phyloP scores from a whole-genome alignment of 2,113 vertebrate species.

The Chionis minor region DNA sequence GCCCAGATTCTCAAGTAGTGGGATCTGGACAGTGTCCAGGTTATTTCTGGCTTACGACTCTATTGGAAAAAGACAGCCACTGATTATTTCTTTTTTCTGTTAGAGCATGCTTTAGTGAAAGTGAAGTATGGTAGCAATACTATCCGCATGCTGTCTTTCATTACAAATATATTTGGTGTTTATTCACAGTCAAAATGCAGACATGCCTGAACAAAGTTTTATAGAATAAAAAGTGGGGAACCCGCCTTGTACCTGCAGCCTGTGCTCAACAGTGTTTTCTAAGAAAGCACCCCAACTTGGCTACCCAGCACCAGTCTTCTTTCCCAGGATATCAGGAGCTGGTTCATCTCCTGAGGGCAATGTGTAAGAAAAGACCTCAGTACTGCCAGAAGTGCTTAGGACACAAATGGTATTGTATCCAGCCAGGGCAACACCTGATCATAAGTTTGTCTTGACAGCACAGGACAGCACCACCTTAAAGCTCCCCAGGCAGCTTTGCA shows the following conservation, averaged over 20 bases:
- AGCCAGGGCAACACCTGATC: not conserved
- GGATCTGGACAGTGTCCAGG: not conserved
- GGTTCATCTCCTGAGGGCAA: not conserved
- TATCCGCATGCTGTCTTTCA: not conserved
- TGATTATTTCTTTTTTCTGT: not conserved
- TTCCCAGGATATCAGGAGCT: not conserved
- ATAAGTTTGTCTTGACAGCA: not conserved
- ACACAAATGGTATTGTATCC: not conserved
- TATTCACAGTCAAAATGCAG: not conserved
- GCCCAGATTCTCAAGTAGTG: not conserved
- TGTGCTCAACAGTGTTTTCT: not conserved
- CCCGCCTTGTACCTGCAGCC: not conserved
- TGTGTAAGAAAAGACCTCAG: not conserved
- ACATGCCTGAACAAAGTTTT: not conserved
- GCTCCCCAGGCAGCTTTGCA: not conserved
- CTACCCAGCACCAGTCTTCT: not conserved
- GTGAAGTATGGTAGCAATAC: not conserved
- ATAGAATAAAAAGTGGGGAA: not conserved
- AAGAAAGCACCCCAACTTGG: not conserved
- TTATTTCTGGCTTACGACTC: not conserved
- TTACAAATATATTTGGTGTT: not conserved
- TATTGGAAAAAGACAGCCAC: not conserved
- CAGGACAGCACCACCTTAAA: not conserved
- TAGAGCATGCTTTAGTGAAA: not conserved
- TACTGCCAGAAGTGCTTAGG: not conserved